Conservation (phyloP, 2,113 vertebrate genomes). For the Athene noctua region DNA sequence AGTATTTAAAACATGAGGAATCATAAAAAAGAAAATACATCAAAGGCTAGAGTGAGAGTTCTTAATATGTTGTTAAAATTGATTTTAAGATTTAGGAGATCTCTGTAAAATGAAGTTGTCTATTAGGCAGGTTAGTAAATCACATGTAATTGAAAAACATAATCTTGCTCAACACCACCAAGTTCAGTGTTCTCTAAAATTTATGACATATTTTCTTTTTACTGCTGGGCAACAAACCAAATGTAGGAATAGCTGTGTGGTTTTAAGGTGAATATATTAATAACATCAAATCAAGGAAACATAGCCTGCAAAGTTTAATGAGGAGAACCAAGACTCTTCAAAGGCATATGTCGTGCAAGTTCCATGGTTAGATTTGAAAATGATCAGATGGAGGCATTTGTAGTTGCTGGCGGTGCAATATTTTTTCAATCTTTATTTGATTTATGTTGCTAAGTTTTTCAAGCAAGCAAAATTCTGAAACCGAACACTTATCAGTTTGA, state of each 20-base stretch:
- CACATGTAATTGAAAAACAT: constrained; percentile 39
- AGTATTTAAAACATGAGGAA: background rate
- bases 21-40: background rate
- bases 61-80: constrained; percentile 16
- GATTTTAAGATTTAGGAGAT: constrained; percentile 47
- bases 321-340: background rate
- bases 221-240: constrained; percentile 45
- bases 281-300: background rate
- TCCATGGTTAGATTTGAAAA: background rate
- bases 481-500: fast-evolving
- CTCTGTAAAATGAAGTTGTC: constrained; percentile 27
- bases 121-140: constrained; percentile 48
- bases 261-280: constrained; percentile 40
- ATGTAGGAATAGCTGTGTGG: background rate
- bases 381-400: background rate
- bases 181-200: background rate
- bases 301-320: background rate
- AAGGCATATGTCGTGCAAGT: background rate
- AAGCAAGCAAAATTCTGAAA: background rate
- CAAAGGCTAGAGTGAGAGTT: background rate
- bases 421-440: background rate
- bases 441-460: background rate
- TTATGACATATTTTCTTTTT: constrained; percentile 51
- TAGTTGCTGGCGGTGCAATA: background rate
- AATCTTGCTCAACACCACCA: constrained; percentile 12